A percentile compares a stretch with the other conserved stretches of the same genome.
Conservation (phyloP, 2,888 invertebrate genomes). For the Synanthedon formicaeformis region DNA sequence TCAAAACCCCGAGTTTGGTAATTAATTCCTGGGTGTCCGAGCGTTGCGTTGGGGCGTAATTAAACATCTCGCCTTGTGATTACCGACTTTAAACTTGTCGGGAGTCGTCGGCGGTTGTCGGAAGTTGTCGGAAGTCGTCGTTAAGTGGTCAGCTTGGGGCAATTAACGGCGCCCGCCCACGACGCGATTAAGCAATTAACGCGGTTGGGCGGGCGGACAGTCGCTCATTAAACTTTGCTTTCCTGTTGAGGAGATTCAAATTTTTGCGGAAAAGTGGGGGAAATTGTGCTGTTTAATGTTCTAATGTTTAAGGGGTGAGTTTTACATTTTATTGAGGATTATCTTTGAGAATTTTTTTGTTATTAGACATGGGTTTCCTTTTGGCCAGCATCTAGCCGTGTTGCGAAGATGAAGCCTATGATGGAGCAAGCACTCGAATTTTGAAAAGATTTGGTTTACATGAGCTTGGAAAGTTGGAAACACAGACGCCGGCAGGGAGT, state of each 20-base stretch:
- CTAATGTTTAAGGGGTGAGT: not conserved
- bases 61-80: conserved; percentile 69
- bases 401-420: too few species aligned
- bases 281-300: conserved; percentile 7
- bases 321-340: too few species aligned
- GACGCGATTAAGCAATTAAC: conserved; percentile 67
- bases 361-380: too few species aligned
- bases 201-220: conserved; percentile 58
- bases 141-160: conserved; percentile 53
- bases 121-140: conserved; percentile 32
- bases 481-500: too few species aligned
- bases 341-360: too few species aligned
- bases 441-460: too few species aligned
- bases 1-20: conserved; percentile 28
- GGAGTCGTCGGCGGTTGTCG: conserved; percentile 37
- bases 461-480: too few species aligned
- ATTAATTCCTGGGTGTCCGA: conserved; percentile 56
- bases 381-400: too few species aligned
- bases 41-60: conserved; percentile 49
- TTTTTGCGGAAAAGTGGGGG: conserved; percentile 17
- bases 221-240: conserved; percentile 48
- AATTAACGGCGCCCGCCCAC: conserved; percentile 57
- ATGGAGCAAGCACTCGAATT: too few species aligned
- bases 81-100: conserved; percentile 48
- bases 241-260: conserved; percentile 40